phyloP scores from a whole-genome alignment of 2,888 invertebrate genomes.

The Caenorhabditis uteleia region DNA sequence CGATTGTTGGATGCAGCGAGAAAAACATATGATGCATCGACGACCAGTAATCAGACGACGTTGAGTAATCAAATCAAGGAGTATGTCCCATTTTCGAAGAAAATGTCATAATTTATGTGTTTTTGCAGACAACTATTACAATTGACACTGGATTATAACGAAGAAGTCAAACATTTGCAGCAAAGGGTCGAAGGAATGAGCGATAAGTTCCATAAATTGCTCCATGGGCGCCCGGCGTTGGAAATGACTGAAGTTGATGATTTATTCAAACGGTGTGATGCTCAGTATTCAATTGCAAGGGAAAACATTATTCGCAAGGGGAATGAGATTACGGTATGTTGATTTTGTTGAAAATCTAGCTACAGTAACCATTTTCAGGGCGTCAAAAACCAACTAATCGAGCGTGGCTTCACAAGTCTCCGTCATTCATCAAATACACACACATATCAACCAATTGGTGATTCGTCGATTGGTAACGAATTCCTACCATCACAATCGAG shows the following conservation, averaged over 20 bases:
- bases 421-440: conserved; percentile 10
- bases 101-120: neutral
- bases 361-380: conserved; percentile 2
- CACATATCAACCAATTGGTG: neutral
- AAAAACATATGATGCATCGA: conserved; percentile 20
- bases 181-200: conserved; percentile 13
- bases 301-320: conserved; percentile 14
- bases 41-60: conserved; percentile 17
- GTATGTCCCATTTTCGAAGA: conserved; percentile 1
- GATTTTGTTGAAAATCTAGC: neutral
- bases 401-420: conserved; percentile 33
- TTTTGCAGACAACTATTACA: conserved; percentile 22
- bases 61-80: conserved; percentile 3
- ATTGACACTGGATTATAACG: conserved; percentile 17
- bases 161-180: conserved; percentile 21
- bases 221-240: conserved; percentile 19
- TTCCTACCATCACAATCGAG: conserved; percentile 41
- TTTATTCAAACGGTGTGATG: conserved; percentile 16
- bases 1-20: conserved; percentile 15
- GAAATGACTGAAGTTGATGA: conserved; percentile 25
- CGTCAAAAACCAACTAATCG: conserved; percentile 19
- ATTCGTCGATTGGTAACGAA: conserved; percentile 18
- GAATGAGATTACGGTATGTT: conserved; percentile 18
- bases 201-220: conserved; percentile 17
- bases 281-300: conserved; percentile 5